phyloP scores from a whole-genome alignment of 2,113 vertebrate species.

The Limanda limanda region DNA sequence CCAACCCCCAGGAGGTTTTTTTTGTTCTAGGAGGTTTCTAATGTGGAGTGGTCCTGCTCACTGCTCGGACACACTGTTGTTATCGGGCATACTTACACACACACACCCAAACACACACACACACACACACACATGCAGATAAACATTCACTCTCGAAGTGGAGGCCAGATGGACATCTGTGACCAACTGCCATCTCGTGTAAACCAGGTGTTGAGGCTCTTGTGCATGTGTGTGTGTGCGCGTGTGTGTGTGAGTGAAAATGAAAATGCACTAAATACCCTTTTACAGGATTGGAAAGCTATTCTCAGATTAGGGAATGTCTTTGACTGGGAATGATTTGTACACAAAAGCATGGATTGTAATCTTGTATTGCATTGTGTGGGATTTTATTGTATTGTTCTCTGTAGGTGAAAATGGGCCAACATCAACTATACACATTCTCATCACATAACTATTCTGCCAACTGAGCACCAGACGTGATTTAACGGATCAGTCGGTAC shows the following conservation, averaged over 20 bases:
- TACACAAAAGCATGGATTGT: slow-evolving; percentile 19
- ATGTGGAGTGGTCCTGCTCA: slow-evolving; percentile 40
- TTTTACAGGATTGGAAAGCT: slow-evolving; percentile 55
- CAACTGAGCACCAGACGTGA: too few species aligned
- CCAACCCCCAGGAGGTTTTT: slow-evolving; percentile 37
- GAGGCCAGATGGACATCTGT: slow-evolving; percentile 71
- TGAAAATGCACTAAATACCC: slow-evolving; percentile 42
- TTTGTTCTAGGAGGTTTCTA: slow-evolving; percentile 37
- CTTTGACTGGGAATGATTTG: slow-evolving; percentile 8
- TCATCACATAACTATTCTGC: too few species aligned
- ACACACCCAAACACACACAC: slow-evolving; percentile 11
- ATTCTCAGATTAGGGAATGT: slow-evolving; percentile 52
- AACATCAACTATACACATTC: too few species aligned
- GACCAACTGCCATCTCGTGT: slow-evolving; percentile 51
- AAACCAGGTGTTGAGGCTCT: slow-evolving; percentile 60
- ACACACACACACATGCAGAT: not conserved
- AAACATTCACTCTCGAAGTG: slow-evolving; percentile 7
- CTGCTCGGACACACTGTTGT: slow-evolving; percentile 36
- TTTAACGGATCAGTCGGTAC: too few species aligned
- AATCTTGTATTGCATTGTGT: not conserved
- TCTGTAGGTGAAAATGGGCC: not conserved
- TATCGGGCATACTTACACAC: slow-evolving; percentile 32
- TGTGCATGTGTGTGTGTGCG: slow-evolving; percentile 2
- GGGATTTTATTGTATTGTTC: not conserved
- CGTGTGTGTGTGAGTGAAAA: slow-evolving; percentile 22